phyloP scores from a whole-genome alignment of 2,113 vertebrate species.

The Phaethon lepturus region DNA sequence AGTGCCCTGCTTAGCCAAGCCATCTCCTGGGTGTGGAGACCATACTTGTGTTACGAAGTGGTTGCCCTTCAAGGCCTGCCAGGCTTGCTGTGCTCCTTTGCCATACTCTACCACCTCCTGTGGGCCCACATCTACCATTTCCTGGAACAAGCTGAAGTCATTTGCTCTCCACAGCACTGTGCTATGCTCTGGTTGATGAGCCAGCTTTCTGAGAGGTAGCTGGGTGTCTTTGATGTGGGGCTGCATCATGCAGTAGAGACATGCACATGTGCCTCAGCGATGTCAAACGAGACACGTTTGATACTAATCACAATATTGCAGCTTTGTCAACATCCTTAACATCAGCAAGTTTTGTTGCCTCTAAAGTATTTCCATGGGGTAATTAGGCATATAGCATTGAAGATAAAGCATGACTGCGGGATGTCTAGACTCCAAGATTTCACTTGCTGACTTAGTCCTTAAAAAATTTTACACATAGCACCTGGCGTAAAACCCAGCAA shows the following conservation, averaged over 20 bases:
- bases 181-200: background rate
- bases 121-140: background rate
- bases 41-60: background rate
- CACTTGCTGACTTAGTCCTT: background rate
- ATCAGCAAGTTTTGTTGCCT: background rate
- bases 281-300: background rate
- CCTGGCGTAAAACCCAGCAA: background rate
- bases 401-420: background rate
- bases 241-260: background rate
- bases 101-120: background rate
- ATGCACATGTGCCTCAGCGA: background rate
- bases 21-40: background rate
- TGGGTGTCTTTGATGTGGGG: background rate
- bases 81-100: background rate
- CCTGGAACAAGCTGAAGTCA: background rate
- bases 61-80: background rate
- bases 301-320: background rate
- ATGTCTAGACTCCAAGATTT: background rate
- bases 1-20: background rate
- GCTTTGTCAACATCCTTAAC: background rate
- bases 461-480: background rate
- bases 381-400: background rate
- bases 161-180: background rate
- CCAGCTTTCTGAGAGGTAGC: background rate
- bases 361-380: background rate